These are phyloP conservation scores for Zygaena filipendulae DNA, from an alignment of 2,888 invertebrate species.

Conservation along the genomic window DNA sequence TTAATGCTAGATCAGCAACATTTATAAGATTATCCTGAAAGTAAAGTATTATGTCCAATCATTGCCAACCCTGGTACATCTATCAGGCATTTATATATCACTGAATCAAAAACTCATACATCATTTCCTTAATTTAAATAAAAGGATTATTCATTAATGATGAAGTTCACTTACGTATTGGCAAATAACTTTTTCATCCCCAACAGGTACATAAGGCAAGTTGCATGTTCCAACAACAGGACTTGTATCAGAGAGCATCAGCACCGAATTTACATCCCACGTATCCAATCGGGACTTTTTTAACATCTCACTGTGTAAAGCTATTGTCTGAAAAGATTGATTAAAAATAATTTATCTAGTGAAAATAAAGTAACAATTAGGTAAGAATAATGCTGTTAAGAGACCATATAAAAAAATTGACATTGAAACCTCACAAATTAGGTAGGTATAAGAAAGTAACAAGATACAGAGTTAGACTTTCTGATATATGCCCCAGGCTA, in stretches of 20 bases:
- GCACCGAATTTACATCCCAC: conserved; percentile 51
- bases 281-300: conserved; percentile 50
- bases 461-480: no score
- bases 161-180: conserved; percentile 36
- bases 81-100: no score
- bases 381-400: not conserved
- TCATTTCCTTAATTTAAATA: no score
- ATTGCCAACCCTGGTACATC: no score
- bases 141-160: no score
- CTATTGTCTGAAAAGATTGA: conserved; percentile 39
- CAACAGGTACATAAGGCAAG: conserved; percentile 35
- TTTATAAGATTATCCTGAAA: conserved; percentile 48
- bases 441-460: no score
- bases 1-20: conserved; percentile 44
- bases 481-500: no score
- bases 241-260: conserved; percentile 46
- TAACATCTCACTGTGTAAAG: conserved; percentile 55
- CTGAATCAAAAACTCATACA: no score
- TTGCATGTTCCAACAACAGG: conserved; percentile 40
- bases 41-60: conserved; percentile 5
- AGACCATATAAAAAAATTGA: no score
- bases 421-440: no score
- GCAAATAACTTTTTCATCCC: conserved; percentile 51
- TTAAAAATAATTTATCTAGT: no score
- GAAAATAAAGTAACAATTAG: not conserved